A percentile compares a stretch with the other conserved stretches of the same genome.
These are phyloP conservation scores for Heliconius eleuchia DNA, from an alignment of 1,140 invertebrate species.

Conservation along the genomic window DNA sequence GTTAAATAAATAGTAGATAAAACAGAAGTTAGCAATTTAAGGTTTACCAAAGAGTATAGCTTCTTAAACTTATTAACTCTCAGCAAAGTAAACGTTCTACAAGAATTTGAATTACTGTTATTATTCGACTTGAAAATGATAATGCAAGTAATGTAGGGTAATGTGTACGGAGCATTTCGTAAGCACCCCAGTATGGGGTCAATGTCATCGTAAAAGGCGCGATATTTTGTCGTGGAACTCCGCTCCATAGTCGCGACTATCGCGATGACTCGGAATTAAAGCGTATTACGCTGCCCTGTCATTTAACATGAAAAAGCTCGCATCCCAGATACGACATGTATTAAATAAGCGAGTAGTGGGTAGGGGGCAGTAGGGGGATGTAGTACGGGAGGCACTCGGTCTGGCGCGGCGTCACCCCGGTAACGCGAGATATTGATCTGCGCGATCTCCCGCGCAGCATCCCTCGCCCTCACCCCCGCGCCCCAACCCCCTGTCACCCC, in stretches of 20 bases:
- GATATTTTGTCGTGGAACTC: slow-evolving; percentile 43
- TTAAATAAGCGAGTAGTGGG: slow-evolving; percentile 79
- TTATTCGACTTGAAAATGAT: background rate
- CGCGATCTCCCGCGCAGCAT: slow-evolving; percentile 52
- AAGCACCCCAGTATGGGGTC: slow-evolving; percentile 51
- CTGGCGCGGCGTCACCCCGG: slow-evolving; percentile 76
- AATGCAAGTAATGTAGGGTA: slow-evolving; percentile 28
- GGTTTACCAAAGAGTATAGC: too few species aligned
- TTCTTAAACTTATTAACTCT: background rate
- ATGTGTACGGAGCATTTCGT: slow-evolving; percentile 23
- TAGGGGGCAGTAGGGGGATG: slow-evolving; percentile 40
- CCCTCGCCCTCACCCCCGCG: slow-evolving; percentile 46
- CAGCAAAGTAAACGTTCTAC: background rate
- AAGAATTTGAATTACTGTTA: background rate
- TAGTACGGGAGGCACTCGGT: slow-evolving; percentile 79
- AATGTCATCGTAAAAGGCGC: slow-evolving; percentile 56
- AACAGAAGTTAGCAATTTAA: too few species aligned
- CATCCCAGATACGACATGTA: slow-evolving; percentile 77
- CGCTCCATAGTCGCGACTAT: slow-evolving; percentile 41
- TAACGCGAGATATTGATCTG: slow-evolving; percentile 78
- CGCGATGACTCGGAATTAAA: slow-evolving; percentile 57
- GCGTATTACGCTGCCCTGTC: slow-evolving; percentile 69
- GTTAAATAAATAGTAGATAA: background rate
- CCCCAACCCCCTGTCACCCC: slow-evolving; percentile 50
- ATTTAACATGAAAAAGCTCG: slow-evolving; percentile 78